phyloP scores from a whole-genome alignment of 2,888 invertebrate genomes.

The Sphecodes monilicornis region DNA sequence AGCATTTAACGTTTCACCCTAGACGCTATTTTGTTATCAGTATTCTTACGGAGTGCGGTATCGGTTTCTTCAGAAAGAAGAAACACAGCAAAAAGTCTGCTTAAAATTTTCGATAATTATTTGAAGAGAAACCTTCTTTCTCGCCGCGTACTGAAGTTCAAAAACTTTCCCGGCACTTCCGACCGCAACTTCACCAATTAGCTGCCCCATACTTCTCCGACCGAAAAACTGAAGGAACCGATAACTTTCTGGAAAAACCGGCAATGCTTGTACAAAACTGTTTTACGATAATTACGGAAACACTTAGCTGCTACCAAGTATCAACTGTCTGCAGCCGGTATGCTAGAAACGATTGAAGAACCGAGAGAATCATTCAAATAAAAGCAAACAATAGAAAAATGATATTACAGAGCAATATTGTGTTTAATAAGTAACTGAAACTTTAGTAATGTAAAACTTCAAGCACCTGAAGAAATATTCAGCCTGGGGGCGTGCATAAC shows the following conservation, averaged over 20 bases:
- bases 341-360: not conserved
- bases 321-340: not conserved
- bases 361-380: not conserved
- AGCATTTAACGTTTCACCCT: not conserved
- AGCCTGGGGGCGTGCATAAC: no score
- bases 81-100: slow-evolving; percentile 19
- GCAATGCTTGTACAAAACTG: not conserved
- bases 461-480: not conserved
- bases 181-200: slow-evolving; percentile 39
- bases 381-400: not conserved
- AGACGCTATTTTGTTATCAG: not conserved
- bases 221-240: not conserved
- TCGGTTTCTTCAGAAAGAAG: not conserved
- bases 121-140: slow-evolving; percentile 26
- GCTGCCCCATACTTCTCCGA: slow-evolving; percentile 14
- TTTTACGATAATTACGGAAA: slow-evolving; percentile 14
- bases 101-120: slow-evolving; percentile 48
- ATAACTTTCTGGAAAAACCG: not conserved
- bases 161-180: slow-evolving; percentile 22
- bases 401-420: not conserved
- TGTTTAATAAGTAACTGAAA: not conserved
- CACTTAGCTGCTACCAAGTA: not conserved
- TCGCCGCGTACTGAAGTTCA: slow-evolving; percentile 11
- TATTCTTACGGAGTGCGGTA: not conserved
- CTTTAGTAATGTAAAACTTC: not conserved